A percentile compares a stretch with the other conserved stretches of the same genome.
These are phyloP conservation scores for Drosophila asahinai DNA, from an alignment of 1,140 invertebrate species.

Conservation along the genomic window DNA sequence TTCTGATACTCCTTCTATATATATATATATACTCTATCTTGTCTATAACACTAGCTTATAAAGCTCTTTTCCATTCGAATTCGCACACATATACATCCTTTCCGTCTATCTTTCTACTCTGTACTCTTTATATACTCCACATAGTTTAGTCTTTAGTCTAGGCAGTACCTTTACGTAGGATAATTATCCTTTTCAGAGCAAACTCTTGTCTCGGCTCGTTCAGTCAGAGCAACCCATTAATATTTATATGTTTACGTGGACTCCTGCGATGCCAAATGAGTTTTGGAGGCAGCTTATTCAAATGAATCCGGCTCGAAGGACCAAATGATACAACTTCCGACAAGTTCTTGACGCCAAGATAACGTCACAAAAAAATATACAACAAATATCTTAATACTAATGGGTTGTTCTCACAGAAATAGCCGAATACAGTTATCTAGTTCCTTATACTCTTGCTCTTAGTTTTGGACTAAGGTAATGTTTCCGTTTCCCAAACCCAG, in stretches of 20 bases:
- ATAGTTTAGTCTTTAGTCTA: conserved; percentile 20
- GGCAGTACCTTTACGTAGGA: conserved; percentile 55
- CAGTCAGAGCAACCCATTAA: too few relatives aligned
- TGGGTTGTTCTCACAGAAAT: too few relatives aligned
- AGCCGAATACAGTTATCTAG: neutral
- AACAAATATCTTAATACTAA: too few relatives aligned
- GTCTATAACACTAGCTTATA: conserved; percentile 57
- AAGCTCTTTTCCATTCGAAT: conserved; percentile 31
- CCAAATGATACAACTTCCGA: too few relatives aligned
- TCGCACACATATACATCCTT: conserved; percentile 30
- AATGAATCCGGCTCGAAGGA: too few relatives aligned
- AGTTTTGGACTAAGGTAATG: conserved; percentile 52
- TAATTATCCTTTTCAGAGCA: conserved; percentile 11
- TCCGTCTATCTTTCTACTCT: conserved; percentile 11
- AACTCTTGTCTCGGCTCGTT: neutral
- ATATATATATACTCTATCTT: conserved; percentile 52
- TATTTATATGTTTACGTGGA: too few relatives aligned
- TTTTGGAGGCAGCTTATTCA: too few relatives aligned
- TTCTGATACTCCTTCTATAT: conserved; percentile 38
- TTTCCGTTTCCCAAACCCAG: conserved; percentile 34
- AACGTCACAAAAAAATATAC: too few relatives aligned
- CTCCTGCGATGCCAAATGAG: too few relatives aligned
- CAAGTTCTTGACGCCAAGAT: too few relatives aligned
- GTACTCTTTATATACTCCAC: conserved; percentile 7
- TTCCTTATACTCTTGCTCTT: conserved; percentile 18